Base-by-base conservation (phyloP, 2,797 vertebrate species). In the Coracias cyanogaster region DNA sequence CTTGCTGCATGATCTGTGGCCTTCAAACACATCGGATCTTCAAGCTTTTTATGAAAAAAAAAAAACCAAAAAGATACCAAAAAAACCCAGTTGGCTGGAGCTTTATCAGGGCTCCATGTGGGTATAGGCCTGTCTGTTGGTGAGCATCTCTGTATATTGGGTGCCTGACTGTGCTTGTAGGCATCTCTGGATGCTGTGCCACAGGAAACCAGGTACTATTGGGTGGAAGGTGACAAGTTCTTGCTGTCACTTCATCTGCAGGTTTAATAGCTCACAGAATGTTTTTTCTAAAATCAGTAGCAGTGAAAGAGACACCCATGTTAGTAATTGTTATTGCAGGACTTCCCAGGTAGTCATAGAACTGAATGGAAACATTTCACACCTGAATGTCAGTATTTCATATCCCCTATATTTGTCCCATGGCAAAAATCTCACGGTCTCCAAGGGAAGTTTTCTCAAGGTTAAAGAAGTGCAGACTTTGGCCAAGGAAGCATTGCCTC, bases 141-240 rank as follows among this genome's bases (percentile, higher is more conserved):
- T 35, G n/a, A 67, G 37, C 33, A 70, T 7, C 54, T 65, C 54
- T 58, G 46, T 39, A 72, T 49, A 24, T 16, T 4, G 24, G 31
- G 22, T 0, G 0, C 17, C 33, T 4, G 6, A 12, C 17, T 52
- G 33, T 35, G 15, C 24, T 39, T 62, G 28, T 4, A 41, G 37
- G 21, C n/a, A 78, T n/a, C 46, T 77, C 54, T 62, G 67, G 57
- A 55, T 80, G 65, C 41, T 65, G 37, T 58, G 64, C 37, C 61
- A 57, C 29, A n/a, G 55, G 33, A 82, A 73, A 73, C n/a, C 5
- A 29, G 11, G 16, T 52, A 39, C 12, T 48, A 15, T 0, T 37
- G 3, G 28, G 45, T 31, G 3, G 26, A 84, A 76, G 39, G 18
- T 69, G 24, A 58, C 15, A 26, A 86, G 43, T 80, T 54, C 28